Conservation (phyloP, 2,113 vertebrate genomes). For the Chaenocephalus aceratus region DNA sequence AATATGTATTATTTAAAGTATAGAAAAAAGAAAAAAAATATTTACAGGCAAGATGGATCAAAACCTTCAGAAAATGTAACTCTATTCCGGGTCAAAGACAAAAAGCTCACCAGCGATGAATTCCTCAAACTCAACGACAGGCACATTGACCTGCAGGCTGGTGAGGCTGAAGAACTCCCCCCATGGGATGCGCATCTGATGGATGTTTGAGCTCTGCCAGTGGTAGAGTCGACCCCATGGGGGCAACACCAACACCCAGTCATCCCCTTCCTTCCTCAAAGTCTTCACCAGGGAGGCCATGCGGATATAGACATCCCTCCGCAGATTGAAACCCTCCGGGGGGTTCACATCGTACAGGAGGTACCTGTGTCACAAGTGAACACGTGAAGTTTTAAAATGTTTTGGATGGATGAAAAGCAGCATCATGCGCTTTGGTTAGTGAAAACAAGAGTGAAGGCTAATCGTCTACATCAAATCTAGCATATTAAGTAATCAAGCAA, state of each 20-base stretch:
- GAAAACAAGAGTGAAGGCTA: background rate
- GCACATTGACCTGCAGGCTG: constrained; percentile 91
- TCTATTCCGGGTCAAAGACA: background rate
- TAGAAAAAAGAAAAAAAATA: background rate
- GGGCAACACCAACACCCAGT: constrained; percentile 96
- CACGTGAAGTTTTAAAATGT: background rate
- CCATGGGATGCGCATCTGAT: constrained; percentile 93
- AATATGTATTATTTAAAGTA: background rate
- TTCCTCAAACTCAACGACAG: constrained; percentile 94
- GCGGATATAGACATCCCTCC: constrained; percentile 95
- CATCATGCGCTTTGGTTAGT: background rate
- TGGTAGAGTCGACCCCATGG: constrained; percentile 97
- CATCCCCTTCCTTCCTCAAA: constrained; percentile 85
- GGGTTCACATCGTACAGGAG: constrained; percentile 97
- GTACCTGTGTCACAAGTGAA: constrained; percentile 82
- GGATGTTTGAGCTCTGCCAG: constrained; percentile 94
- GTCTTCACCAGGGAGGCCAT: constrained; percentile 93
- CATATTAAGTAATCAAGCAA: background rate
- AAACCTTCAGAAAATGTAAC: background rate
- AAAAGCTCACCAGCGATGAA: constrained; percentile 91
- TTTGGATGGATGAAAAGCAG: background rate
- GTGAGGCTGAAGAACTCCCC: constrained; percentile 91
- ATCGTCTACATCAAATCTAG: background rate
- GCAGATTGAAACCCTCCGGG: constrained; percentile 96
- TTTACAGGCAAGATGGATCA: background rate